phyloP scores from a whole-genome alignment of 2,888 invertebrate genomes.

The Resseliella maxima region DNA sequence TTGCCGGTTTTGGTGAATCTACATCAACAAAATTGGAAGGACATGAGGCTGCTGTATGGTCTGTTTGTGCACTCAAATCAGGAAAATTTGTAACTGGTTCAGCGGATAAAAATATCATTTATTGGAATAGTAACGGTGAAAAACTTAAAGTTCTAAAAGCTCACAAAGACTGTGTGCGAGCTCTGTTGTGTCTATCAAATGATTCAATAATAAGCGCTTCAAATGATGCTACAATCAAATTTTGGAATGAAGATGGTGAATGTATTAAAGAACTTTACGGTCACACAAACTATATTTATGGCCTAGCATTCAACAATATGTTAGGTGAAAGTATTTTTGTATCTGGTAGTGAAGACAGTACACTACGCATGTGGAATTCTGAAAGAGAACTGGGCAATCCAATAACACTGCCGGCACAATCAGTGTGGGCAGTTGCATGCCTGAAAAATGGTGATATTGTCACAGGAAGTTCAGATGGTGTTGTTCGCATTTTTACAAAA shows the following conservation, averaged over 20 bases:
- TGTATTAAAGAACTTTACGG: slow-evolving; percentile 82
- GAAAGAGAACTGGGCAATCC: slow-evolving; percentile 63
- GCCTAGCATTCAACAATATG: slow-evolving; percentile 71
- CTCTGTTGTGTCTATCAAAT: slow-evolving; percentile 76
- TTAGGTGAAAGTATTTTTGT: slow-evolving; percentile 75
- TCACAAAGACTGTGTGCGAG: slow-evolving; percentile 93
- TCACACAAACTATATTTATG: slow-evolving; percentile 90
- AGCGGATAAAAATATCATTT: slow-evolving; percentile 89
- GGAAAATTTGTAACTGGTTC: slow-evolving; percentile 82
- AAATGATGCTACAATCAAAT: slow-evolving; percentile 89
- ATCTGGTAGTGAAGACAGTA: slow-evolving; percentile 89
- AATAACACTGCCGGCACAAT: slow-evolving; percentile 78
- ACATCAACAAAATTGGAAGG: slow-evolving; percentile 73
- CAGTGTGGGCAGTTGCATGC: slow-evolving; percentile 88
- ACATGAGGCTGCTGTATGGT: slow-evolving; percentile 90
- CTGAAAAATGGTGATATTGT: slow-evolving; percentile 90
- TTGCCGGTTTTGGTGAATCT: slow-evolving; percentile 70
- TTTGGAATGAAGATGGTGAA: slow-evolving; percentile 85
- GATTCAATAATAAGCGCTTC: slow-evolving; percentile 87
- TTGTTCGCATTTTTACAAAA: slow-evolving; percentile 86
- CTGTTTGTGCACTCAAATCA: slow-evolving; percentile 71
- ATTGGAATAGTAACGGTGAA: slow-evolving; percentile 82
- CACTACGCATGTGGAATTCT: slow-evolving; percentile 81
- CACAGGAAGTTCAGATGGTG: slow-evolving; percentile 88
- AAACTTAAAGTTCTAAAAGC: slow-evolving; percentile 77